Evolutionary conservation across 1,140 invertebrate genomes (phyloP), one percentile per base, ranked within the genome.

Genomic region (Caenorhabditis inopinata): DNA sequence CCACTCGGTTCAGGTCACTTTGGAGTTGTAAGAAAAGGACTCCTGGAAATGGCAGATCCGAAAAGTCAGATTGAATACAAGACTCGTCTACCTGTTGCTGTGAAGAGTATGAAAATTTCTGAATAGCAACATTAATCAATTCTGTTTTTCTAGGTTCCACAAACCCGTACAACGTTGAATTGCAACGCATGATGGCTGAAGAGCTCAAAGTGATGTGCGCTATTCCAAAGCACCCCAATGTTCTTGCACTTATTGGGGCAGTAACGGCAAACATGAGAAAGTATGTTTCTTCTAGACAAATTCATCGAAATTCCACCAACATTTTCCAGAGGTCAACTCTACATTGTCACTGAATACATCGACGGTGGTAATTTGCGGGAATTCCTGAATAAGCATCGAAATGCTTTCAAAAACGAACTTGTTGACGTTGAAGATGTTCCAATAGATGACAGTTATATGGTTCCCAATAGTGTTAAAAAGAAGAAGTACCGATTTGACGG

Each of bases 191-290:
- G 53, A 27, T 81, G 45, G 53, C 45, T 0, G 80, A 81, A 25
- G 80, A 81, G 27, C 38, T 81, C 16, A 81, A 77, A 49, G 51
- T 81, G 2, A 76, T 81, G 74, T 76, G 74, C 49, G 80, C 80
- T 16, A 81, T 81, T 51, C 14, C n/a, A 5, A 58, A 62, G 16
- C 74, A 81, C 73, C 80, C 80, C 0, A 81, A 81, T 32, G 80
- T 81, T 5, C 53, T 81, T n/a, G 25, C 80, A 23, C 47, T 81
- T 1, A 32, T 81, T 23, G 80, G 80, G 6, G 80, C 75, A 38
- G 62, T 81, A 0, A 81, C 80, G 2, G 45, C 35, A 35, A 76
- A 81, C 29, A 77, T 81, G 53, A 81, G 78, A 53, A 48, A 74
- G 80, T 81, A 12, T 29, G 76, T 77, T n/a, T 25, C 29, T 12